These are phyloP conservation scores for Odontophorus gujanensis DNA, from an alignment of 2,113 vertebrate genomes.

Conservation along the genomic window DNA sequence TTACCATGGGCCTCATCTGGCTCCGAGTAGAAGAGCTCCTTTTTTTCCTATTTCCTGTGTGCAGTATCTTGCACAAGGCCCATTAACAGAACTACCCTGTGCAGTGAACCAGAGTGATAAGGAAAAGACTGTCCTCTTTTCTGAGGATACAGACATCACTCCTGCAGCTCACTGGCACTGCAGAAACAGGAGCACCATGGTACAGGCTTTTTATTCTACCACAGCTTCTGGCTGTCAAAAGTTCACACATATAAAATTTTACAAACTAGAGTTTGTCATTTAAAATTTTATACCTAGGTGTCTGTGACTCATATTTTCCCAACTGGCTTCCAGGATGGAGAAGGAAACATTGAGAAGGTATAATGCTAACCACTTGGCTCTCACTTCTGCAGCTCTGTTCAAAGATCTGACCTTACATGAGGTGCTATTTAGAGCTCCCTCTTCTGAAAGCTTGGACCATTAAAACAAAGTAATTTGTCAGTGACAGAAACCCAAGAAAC, in stretches of 20 bases:
- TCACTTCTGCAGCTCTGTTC: not conserved
- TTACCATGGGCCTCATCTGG: not conserved
- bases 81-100: not conserved
- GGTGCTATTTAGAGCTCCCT: constrained; percentile 26
- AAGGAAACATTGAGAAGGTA: constrained; percentile 52
- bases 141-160: not conserved
- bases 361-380: constrained; percentile 11
- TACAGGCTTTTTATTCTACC: not conserved
- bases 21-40: not conserved
- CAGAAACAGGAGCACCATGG: not conserved
- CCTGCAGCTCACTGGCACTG: not conserved
- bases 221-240: not conserved
- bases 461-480: not conserved
- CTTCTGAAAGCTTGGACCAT: constrained; percentile 10
- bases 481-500: constrained; percentile 7
- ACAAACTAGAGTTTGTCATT: constrained; percentile 16
- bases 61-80: not conserved
- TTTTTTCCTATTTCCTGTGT: not conserved
- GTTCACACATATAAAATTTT: not conserved
- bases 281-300: constrained; percentile 24
- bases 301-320: constrained; percentile 50
- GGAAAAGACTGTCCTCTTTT: not conserved
- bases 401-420: not conserved
- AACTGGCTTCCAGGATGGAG: not conserved
- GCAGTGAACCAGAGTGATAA: not conserved